phyloP scores from a whole-genome alignment of 2,888 invertebrate species.

The Dasypogon diadema region DNA sequence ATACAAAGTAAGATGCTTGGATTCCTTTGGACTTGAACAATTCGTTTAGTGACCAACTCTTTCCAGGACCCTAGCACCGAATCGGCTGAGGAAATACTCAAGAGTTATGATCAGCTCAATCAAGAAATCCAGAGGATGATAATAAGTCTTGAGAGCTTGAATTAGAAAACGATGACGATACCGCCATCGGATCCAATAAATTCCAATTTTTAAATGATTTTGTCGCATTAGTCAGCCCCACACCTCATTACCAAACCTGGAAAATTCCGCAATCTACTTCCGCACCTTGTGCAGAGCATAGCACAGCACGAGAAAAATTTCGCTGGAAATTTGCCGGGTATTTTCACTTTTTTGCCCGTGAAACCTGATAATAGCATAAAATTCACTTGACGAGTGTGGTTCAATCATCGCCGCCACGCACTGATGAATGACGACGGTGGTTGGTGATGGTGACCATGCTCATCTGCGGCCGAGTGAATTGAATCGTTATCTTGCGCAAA shows the following conservation, averaged over 20 bases:
- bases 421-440: slow-evolving; percentile 21
- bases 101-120: not conserved
- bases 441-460: too few relatives aligned
- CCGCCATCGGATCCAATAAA: not conserved
- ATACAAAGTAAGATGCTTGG: slow-evolving; percentile 82
- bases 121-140: not conserved
- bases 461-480: not conserved
- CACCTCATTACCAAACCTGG: not conserved
- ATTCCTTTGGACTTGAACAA: too few relatives aligned
- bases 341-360: slow-evolving; percentile 24
- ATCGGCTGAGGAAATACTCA: not conserved
- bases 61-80: not conserved
- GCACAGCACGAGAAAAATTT: not conserved
- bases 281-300: not conserved
- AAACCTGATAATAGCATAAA: slow-evolving; percentile 3
- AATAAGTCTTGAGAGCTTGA: not conserved
- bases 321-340: not conserved
- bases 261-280: slow-evolving; percentile 11
- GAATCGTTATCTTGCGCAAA: slow-evolving; percentile 33
- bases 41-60: too few relatives aligned
- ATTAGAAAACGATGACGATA: not conserved
- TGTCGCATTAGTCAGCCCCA: not conserved
- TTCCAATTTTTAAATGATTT: not conserved
- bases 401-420: not conserved
- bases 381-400: slow-evolving; percentile 14